phyloP scores from a whole-genome alignment of 2,888 invertebrate species.

The Cistogaster globosa region DNA sequence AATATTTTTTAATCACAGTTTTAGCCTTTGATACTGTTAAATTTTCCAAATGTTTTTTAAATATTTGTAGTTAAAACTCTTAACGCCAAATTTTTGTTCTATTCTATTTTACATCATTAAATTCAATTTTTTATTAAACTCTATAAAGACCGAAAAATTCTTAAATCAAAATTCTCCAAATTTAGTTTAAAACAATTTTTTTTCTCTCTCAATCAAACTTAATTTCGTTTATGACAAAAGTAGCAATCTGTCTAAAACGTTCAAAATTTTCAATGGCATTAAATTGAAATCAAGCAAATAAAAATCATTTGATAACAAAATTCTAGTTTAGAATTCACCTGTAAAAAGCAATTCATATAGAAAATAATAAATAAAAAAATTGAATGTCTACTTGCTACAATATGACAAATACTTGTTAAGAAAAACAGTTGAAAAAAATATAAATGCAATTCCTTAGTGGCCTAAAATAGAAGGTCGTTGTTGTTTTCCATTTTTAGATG shows the following conservation, averaged over 20 bases:
- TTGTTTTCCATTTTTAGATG: constrained; percentile 68
- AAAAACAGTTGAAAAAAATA: constrained; percentile 36
- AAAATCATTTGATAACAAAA: constrained; percentile 39
- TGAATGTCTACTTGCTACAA: constrained; percentile 63
- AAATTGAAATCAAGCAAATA: constrained; percentile 24
- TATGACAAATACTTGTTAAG: constrained; percentile 62
- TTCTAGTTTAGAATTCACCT: constrained; percentile 67
- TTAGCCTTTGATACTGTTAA: no score
- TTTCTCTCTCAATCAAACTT: constrained; percentile 36
- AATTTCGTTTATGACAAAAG: constrained; percentile 65
- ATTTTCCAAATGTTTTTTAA: no score
- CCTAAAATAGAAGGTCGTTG: constrained; percentile 72
- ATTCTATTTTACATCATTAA: constrained; percentile 11
- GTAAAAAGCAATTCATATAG: constrained; percentile 35
- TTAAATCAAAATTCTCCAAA: constrained; percentile 33
- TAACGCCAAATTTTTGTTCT: neutral
- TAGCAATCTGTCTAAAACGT: constrained; percentile 70
- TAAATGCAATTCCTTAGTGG: constrained; percentile 71
- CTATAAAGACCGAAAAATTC: constrained; percentile 28
- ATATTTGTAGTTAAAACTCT: no score
- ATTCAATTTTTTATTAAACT: constrained; percentile 3
- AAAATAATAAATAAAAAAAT: no score
- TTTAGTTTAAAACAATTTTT: constrained; percentile 28
- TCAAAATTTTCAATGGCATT: constrained; percentile 70
- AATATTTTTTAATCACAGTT: no score